These are phyloP conservation scores for Cosmopolites sordidus DNA, from an alignment of 2,888 invertebrate genomes.

Conservation along the genomic window DNA sequence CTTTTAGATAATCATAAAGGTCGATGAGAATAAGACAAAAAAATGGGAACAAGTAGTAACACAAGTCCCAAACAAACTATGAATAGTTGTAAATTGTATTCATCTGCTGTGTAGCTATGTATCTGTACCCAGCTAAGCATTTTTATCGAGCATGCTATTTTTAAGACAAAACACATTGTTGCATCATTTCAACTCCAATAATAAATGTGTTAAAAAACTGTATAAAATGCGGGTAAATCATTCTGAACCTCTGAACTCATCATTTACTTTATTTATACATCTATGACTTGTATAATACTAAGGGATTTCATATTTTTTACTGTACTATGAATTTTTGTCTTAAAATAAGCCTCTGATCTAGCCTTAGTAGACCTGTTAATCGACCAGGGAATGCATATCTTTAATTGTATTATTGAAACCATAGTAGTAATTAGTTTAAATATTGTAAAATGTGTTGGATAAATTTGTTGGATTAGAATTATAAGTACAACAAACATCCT, in stretches of 20 bases:
- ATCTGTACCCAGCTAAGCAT: constrained; percentile 30
- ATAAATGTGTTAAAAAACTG: too few relatives aligned
- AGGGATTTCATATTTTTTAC: constrained; percentile 9
- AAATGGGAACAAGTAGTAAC: not conserved
- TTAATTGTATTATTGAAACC: constrained; percentile 44
- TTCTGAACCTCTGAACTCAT: too few relatives aligned
- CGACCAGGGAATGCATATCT: constrained; percentile 50
- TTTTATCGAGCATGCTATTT: constrained; percentile 19
- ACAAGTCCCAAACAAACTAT: not conserved
- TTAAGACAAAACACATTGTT: constrained; percentile 11
- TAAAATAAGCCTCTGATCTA: constrained; percentile 36
- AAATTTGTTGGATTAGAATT: constrained; percentile 38
- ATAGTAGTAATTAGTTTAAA: constrained; percentile 46
- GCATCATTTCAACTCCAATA: not conserved
- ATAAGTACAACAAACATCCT: constrained; percentile 41
- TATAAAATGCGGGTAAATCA: too few relatives aligned
- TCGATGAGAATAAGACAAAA: too few relatives aligned
- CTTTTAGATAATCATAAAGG: too few relatives aligned
- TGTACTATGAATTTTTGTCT: constrained; percentile 17
- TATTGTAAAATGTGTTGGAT: constrained; percentile 47
- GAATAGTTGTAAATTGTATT: constrained; percentile 16
- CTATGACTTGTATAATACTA: too few relatives aligned
- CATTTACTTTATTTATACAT: too few relatives aligned
- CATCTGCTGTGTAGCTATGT: constrained; percentile 36
- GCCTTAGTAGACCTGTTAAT: constrained; percentile 49